Conservation (phyloP, 23 tunicate genomes). For the Trididemnum clinides region DNA sequence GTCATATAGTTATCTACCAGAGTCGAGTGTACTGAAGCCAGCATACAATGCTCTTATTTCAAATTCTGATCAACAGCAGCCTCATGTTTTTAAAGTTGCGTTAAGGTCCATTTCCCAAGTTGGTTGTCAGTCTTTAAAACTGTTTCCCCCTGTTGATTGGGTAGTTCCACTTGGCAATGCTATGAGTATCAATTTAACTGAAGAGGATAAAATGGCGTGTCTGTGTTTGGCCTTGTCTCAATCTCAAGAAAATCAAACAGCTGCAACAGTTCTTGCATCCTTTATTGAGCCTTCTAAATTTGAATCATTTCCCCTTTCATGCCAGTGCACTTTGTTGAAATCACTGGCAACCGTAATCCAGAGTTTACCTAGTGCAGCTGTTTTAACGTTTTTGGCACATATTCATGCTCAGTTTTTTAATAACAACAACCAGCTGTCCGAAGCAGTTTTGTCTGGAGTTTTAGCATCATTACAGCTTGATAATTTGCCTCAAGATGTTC, state of each 20-base stretch:
- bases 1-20: constrained; percentile 50
- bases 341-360: not conserved
- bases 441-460: not conserved
- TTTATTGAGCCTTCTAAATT: constrained; percentile 26
- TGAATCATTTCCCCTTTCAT: not conserved
- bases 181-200: not conserved
- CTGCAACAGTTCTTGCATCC: constrained; percentile 11
- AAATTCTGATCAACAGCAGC: not conserved
- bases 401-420: not conserved
- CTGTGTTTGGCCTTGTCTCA: constrained; percentile 21
- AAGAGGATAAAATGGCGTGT: constrained; percentile 8
- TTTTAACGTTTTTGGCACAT: not conserved
- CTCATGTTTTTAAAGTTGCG: no score
- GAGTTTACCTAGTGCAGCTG: not conserved
- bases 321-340: constrained; percentile 1
- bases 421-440: not conserved
- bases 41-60: not conserved
- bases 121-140: not conserved
- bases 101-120: constrained; percentile 4
- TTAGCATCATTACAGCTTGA: not conserved
- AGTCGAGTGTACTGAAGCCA: constrained; percentile 38
- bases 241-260: constrained; percentile 26
- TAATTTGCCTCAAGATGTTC: not conserved
- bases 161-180: not conserved
- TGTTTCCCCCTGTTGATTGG: constrained; percentile 75